These are phyloP conservation scores for Epinotia nisella DNA, from an alignment of 2,888 invertebrate genomes.

Conservation along the genomic window DNA sequence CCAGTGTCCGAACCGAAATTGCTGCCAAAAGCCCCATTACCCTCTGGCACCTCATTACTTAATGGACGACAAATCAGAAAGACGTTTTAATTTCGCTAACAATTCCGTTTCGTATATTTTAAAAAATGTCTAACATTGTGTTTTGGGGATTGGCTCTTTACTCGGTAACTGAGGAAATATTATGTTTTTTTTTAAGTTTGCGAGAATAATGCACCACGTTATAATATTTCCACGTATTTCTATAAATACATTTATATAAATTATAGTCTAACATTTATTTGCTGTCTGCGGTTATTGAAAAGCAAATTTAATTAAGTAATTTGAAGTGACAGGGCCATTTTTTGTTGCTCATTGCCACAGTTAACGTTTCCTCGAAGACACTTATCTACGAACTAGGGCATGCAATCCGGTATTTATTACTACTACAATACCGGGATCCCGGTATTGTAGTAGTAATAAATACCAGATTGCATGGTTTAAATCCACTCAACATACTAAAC, in stretches of 20 bases:
- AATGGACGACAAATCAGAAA: constrained; percentile 37
- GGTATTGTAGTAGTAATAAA: too few species aligned
- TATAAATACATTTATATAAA: too few species aligned
- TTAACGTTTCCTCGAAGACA: too few species aligned
- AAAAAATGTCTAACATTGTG: neutral
- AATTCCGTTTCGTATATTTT: constrained; percentile 25
- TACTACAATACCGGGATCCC: too few species aligned
- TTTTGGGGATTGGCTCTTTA: neutral
- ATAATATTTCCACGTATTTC: neutral
- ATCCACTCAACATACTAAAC: too few species aligned
- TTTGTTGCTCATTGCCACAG: too few species aligned
- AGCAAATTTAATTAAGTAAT: too few species aligned
- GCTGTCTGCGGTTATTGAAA: neutral
- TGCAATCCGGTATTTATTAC: too few species aligned
- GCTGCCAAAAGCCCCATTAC: constrained; percentile 11
- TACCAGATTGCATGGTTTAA: too few species aligned
- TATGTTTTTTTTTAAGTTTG: neutral
- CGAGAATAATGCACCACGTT: too few species aligned
- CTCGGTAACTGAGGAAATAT: neutral
- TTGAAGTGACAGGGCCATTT: too few species aligned
- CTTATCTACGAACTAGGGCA: too few species aligned
- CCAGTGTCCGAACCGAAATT: constrained; percentile 13
- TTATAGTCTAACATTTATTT: neutral
- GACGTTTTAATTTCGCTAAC: constrained; percentile 38
- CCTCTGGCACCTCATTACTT: constrained; percentile 40